phyloP scores from a whole-genome alignment of 2,888 invertebrate genomes.

The Chymomyza caudatula region DNA sequence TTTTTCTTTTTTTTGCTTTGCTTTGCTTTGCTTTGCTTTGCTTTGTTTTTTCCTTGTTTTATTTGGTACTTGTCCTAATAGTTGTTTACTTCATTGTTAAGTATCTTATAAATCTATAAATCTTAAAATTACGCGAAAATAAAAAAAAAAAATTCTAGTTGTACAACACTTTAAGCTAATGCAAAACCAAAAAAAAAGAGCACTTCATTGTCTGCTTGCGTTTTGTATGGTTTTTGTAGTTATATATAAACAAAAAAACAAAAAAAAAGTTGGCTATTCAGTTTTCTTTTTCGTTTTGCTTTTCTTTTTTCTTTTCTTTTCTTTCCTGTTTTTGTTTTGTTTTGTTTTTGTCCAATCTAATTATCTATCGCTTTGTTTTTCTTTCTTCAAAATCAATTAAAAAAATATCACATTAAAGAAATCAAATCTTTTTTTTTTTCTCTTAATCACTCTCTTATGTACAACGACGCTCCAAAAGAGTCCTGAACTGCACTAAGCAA shows the following conservation, averaged over 20 bases:
- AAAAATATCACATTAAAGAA: neutral
- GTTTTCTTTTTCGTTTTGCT: neutral
- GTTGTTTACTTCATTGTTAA: slow-evolving; percentile 3
- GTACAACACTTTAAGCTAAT: neutral
- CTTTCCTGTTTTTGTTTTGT: neutral
- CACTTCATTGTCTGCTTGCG: neutral
- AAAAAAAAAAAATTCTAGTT: neutral
- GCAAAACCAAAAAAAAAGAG: neutral
- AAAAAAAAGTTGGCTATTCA: neutral
- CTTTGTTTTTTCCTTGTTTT: slow-evolving; percentile 2
- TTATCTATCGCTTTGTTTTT: neutral
- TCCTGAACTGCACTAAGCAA: slow-evolving; percentile 18
- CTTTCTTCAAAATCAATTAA: neutral
- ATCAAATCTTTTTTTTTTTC: slow-evolving; percentile 10
- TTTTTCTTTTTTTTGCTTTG: neutral
- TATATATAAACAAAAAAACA: neutral
- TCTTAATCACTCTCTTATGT: neutral
- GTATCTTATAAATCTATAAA: neutral
- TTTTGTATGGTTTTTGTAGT: neutral
- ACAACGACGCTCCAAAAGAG: slow-evolving; percentile 45
- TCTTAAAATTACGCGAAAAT: neutral
- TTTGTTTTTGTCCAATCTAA: slow-evolving; percentile 3
- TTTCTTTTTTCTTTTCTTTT: neutral
- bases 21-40: neutral
- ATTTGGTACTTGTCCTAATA: slow-evolving; percentile 12